Conservation (phyloP, 2,113 vertebrate species). For the Callipepla californica region DNA sequence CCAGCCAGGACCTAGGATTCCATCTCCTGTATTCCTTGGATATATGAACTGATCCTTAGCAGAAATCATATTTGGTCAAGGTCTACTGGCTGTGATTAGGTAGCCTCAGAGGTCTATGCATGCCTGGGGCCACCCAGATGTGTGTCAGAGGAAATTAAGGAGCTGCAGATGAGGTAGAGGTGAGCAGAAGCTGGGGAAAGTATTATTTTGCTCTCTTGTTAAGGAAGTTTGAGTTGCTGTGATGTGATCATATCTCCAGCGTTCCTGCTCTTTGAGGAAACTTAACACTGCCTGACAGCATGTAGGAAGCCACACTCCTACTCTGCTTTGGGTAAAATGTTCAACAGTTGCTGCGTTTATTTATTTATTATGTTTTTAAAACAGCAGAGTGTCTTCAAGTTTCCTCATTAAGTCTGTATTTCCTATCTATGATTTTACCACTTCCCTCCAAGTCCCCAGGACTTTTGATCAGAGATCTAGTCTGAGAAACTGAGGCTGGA, state of each 20-base stretch:
- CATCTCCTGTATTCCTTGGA: not conserved
- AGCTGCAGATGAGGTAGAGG: not conserved
- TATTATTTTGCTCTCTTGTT: not conserved
- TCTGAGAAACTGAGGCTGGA: not conserved
- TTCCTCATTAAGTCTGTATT: constrained; percentile 27
- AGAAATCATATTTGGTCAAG: not conserved
- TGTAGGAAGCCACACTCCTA: not conserved
- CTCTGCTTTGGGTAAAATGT: not conserved
- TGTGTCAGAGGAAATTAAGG: not conserved
- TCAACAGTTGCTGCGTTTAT: not conserved
- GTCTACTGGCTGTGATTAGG: not conserved
- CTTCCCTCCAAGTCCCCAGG: not conserved
- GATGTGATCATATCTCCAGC: not conserved
- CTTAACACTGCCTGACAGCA: not conserved
- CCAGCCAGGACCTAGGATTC: not conserved
- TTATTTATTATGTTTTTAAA: not conserved
- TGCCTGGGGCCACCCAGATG: not conserved
- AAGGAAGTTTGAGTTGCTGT: not conserved
- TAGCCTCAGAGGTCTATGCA: rapidly evolving
- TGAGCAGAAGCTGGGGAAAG: not conserved
- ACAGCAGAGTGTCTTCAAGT: not conserved
- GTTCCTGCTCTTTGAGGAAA: not conserved
- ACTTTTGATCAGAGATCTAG: constrained; percentile 34
- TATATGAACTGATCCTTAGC: not conserved
- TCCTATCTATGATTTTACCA: not conserved